Evolutionary conservation across 2,113 vertebrate species (phyloP).

Genomic region (Muntiacus reevesi): DNA sequence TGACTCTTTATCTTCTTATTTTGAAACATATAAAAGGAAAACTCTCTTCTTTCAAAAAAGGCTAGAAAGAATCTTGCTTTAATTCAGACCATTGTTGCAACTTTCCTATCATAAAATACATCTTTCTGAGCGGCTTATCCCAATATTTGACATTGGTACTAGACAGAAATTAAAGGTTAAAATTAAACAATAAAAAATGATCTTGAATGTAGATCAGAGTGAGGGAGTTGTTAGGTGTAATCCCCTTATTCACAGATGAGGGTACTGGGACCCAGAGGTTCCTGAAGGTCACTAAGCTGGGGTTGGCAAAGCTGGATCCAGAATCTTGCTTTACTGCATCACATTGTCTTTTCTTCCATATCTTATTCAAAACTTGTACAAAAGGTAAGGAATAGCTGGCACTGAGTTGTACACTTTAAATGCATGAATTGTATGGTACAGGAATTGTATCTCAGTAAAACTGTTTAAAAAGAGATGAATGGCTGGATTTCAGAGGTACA

Average conservation of each 20-base stretch:
- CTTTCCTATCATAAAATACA: neutral
- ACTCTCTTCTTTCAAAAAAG: neutral
- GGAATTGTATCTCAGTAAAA: neutral
- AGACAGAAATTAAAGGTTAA: constrained; percentile 9
- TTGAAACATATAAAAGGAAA: constrained; percentile 24
- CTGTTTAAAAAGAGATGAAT: neutral
- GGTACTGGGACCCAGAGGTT: neutral
- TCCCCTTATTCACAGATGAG: neutral
- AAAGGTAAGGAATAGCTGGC: neutral
- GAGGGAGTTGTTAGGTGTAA: neutral
- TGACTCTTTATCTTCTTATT: neutral
- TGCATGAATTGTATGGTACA: neutral
- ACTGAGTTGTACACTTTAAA: neutral
- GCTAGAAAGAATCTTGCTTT: neutral
- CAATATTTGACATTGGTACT: neutral
- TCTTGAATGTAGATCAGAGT: neutral
- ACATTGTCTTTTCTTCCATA: neutral
- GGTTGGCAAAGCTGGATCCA: neutral
- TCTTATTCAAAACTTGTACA: neutral
- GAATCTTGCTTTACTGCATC: neutral
- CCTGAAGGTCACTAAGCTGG: neutral
- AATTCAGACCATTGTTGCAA: neutral
- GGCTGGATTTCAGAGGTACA: neutral
- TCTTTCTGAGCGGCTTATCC: neutral
- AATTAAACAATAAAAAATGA: neutral